Evolutionary conservation across 2,797 vertebrate species (phyloP).

Genomic region (Anniella stebbinsi): DNA sequence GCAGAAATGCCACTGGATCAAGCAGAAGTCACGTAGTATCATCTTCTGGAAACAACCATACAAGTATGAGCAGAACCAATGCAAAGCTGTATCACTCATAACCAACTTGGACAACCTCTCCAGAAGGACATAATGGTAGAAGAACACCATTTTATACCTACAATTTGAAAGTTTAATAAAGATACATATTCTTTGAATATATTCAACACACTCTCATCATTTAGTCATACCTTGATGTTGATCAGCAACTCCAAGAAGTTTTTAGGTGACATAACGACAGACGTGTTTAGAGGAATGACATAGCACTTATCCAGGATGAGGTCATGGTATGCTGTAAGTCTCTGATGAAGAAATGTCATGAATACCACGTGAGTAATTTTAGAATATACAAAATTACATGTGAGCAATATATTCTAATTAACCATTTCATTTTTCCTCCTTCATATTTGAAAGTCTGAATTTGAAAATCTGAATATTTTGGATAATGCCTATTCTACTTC

Average conservation of each 20-base stretch:
- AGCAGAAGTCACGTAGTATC: no score
- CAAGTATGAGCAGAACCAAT: no score
- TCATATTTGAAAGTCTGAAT: neutral
- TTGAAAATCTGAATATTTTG: neutral
- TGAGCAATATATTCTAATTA: neutral
- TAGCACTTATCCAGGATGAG: constrained; percentile 96
- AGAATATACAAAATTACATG: constrained; percentile 21
- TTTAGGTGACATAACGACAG: constrained; percentile 94
- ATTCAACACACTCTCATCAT: neutral
- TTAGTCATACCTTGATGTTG: constrained; percentile 89
- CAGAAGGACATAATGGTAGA: no score
- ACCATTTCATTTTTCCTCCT: fast-evolving
- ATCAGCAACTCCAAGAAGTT: constrained; percentile 92
- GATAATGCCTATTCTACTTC: neutral
- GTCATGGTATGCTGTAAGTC: constrained; percentile 95
- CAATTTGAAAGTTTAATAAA: neutral
- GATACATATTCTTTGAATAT: neutral
- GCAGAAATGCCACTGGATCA: no score
- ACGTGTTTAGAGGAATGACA: constrained; percentile 95
- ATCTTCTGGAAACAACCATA: no score
- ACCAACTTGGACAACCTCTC: no score
- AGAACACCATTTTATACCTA: neutral
- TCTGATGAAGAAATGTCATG: constrained; percentile 78
- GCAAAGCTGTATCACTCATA: no score
- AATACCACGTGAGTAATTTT: constrained; percentile 34